Evolutionary conservation across 2,113 vertebrate species (phyloP), one percentile per base, ranked within the genome.

Genomic region (Pandion haliaetus): DNA sequence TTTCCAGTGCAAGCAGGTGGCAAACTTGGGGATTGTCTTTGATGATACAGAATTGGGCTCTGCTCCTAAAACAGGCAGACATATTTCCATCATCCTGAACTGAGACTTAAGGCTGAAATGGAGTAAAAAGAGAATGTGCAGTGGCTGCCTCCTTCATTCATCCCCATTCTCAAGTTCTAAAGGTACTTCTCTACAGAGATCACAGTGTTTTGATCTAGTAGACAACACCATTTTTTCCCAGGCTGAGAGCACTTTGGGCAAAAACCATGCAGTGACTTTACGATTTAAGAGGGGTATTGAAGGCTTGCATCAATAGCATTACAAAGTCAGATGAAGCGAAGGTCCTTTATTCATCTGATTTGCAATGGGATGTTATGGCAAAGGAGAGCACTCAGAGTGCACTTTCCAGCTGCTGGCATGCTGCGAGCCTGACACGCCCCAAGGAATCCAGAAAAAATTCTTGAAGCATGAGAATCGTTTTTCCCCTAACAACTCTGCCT

Each of bases 381-480:
- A 81, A 90, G 52, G 61, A 82, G 61, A 92, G 61, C 26, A 67
- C 69, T 83, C 63, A 34, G 34, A 91, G 62, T 18, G 54, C 50
- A n/a, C 47, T 93, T 93, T n/a, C 28, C 83, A 88, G 92, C 47
- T 86, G 65, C 69, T 88, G 88, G 86, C 90, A 86, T 61, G 63
- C 63, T 86, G 67, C 2, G 6, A 88, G 82, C 82, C 80, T 83
- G 93, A 93, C 85, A 86, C 11, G 4, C 63, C 82, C 82, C 11
- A 6, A 93, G 79, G 79, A 97, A 97, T 88, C 88, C 82, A 88
- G 92, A 95, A 95, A 96, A 86, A 95, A 91, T 90, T 88, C 71
- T 94, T 95, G 87, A 94, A 90, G 90, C 85, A 86, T 94, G 90
- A 94, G 85, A 96, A 86, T 88, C 0, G 0, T 58, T 94, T 90